Evolutionary conservation across 2,113 vertebrate species (phyloP).

Genomic region (Forbesichthys agassizii): DNA sequence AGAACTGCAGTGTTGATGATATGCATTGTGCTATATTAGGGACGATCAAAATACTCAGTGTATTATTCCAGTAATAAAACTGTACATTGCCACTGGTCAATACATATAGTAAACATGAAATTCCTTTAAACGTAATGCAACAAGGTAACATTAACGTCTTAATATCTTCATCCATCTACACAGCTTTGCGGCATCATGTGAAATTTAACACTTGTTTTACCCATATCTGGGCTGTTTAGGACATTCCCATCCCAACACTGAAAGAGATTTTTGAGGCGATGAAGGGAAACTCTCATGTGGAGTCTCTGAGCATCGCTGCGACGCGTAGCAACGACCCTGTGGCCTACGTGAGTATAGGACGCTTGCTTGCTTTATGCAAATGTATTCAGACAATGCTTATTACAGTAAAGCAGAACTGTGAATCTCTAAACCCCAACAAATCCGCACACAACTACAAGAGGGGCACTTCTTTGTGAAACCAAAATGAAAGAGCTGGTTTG

Average conservation of each 20-base stretch:
- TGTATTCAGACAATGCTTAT: neutral
- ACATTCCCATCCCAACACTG: conserved; percentile 87
- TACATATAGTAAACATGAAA: no score
- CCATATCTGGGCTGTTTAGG: conserved; percentile 66
- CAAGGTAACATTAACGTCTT: neutral
- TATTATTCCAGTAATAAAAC: neutral
- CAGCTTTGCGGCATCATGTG: no score
- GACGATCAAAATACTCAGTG: neutral
- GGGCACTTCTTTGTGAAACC: no score
- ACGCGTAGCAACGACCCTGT: conserved; percentile 94
- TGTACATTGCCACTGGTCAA: neutral
- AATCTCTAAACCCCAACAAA: no score
- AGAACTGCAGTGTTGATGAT: neutral
- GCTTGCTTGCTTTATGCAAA: neutral
- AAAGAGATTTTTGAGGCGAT: conserved; percentile 88
- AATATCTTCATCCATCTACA: conserved; percentile 1
- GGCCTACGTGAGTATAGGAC: conserved; percentile 80
- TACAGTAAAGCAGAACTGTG: no score
- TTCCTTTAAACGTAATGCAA: no score
- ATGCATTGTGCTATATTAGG: no score
- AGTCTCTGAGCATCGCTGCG: conserved; percentile 87
- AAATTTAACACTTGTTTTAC: neutral
- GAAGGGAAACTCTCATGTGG: conserved; percentile 87
- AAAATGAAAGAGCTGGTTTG: no score
- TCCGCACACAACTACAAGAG: no score